These are phyloP conservation scores for Melitaea athalia DNA, from an alignment of 2,888 invertebrate species.

Conservation along the genomic window DNA sequence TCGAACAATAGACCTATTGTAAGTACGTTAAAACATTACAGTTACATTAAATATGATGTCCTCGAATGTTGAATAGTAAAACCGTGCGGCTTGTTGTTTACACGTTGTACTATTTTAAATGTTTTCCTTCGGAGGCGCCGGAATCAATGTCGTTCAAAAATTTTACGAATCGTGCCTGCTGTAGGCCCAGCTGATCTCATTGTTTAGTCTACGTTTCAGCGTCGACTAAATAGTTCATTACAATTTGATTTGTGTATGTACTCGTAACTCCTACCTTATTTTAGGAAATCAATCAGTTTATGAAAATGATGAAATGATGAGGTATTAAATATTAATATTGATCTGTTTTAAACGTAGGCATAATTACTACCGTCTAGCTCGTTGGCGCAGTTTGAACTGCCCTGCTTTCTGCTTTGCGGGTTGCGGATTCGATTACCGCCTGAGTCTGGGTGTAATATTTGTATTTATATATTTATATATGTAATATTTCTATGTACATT, in stretches of 20 bases:
- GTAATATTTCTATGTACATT: no score
- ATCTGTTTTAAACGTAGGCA: no score
- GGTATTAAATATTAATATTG: neutral
- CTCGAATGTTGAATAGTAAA: slow-evolving; percentile 21
- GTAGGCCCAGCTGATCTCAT: slow-evolving; percentile 71
- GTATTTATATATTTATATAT: no score
- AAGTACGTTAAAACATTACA: slow-evolving; percentile 12
- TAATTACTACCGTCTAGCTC: no score
- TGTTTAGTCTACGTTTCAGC: slow-evolving; percentile 75
- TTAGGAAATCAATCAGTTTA: slow-evolving; percentile 10
- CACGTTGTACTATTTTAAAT: slow-evolving; percentile 32
- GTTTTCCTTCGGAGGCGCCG: slow-evolving; percentile 43
- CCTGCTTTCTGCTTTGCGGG: no score
- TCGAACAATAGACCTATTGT: slow-evolving; percentile 18
- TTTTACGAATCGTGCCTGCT: slow-evolving; percentile 48
- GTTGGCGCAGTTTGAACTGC: no score
- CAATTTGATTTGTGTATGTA: slow-evolving; percentile 31
- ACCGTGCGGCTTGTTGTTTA: slow-evolving; percentile 11
- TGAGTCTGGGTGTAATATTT: no score
- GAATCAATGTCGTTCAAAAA: slow-evolving; percentile 61
- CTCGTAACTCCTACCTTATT: slow-evolving; percentile 3
- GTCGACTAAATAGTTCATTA: slow-evolving; percentile 54
- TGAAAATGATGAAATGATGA: neutral
- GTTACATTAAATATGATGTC: slow-evolving; percentile 12
- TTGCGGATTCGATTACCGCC: no score